Percentiles rank a stretch among this genome's conserved stretches.
Evolutionary conservation across 2,113 vertebrate genomes (phyloP).

Genomic region (Calidris pygmaea): DNA sequence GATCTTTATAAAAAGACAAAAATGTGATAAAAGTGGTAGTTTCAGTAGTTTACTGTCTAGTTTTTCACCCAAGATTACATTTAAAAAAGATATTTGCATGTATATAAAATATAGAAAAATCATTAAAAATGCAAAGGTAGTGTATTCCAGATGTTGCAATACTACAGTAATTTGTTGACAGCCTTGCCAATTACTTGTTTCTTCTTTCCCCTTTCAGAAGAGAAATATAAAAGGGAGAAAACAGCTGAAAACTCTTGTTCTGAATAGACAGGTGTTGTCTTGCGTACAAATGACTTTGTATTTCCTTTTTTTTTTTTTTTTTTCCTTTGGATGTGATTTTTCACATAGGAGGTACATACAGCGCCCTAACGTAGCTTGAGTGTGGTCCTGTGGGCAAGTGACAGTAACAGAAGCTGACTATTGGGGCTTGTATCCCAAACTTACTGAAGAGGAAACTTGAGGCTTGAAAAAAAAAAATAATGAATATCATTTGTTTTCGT

Average conservation of each 20-base stretch:
- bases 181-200: background rate
- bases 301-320: background rate
- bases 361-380: background rate
- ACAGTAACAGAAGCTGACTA: background rate
- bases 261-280: background rate
- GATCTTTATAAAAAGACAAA: background rate
- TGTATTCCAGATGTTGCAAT: background rate
- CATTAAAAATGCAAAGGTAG: background rate
- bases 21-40: background rate
- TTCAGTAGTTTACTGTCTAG: background rate
- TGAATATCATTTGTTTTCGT: background rate
- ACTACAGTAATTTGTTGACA: background rate
- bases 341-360: background rate
- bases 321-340: background rate
- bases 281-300: rapidly evolving
- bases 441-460: background rate
- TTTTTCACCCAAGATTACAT: background rate
- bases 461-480: background rate
- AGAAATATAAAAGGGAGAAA: background rate
- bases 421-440: background rate
- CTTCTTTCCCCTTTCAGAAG: background rate
- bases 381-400: background rate
- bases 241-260: background rate
- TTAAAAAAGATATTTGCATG: background rate
- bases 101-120: background rate